These are phyloP conservation scores for Rhabdornis inornatus DNA, from an alignment of 2,113 vertebrate genomes.

Conservation along the genomic window DNA sequence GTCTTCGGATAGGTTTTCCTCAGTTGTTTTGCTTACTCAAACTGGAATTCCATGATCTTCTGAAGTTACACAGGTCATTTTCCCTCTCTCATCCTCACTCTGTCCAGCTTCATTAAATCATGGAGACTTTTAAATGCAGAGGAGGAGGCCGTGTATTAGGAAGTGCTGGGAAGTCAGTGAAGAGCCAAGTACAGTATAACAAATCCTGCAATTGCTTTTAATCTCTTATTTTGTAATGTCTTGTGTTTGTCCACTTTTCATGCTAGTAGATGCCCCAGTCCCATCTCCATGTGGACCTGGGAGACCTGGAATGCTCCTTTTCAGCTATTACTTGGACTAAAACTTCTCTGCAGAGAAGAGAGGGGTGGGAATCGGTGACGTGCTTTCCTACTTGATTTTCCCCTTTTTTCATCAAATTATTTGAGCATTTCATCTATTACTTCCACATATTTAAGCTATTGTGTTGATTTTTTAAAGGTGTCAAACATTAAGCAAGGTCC, in stretches of 20 bases:
- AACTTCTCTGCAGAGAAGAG: neutral
- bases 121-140: neutral
- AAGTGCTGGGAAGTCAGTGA: neutral
- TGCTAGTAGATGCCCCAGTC: neutral
- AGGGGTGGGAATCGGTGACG: rapidly evolving
- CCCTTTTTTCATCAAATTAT: neutral
- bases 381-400: neutral
- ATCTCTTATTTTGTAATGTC: neutral
- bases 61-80: rapidly evolving
- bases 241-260: neutral
- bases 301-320: neutral
- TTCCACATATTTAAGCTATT: neutral
- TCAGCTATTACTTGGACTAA: neutral
- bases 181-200: neutral
- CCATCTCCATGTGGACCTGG: neutral
- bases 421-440: neutral
- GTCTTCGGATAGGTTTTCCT: neutral
- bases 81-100: neutral
- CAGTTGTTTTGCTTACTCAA: neutral
- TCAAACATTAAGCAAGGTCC: neutral
- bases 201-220: neutral
- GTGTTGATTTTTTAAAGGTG: neutral
- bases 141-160: neutral
- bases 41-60: neutral
- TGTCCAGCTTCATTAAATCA: neutral